These are phyloP conservation scores for Caranx ignobilis DNA, from an alignment of 2,113 vertebrate genomes.

Conservation along the genomic window DNA sequence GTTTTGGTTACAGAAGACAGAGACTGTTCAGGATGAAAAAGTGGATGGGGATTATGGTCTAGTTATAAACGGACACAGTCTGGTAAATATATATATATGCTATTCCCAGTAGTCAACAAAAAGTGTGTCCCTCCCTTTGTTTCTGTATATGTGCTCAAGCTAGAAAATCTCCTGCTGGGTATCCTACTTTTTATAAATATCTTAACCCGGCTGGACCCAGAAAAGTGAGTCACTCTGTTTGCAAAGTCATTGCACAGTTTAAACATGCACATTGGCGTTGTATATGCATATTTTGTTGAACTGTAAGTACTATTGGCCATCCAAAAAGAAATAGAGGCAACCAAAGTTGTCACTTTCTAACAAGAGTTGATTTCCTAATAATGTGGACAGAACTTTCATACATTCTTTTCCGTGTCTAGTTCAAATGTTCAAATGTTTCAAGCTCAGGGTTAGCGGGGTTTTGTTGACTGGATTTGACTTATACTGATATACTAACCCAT, in stretches of 20 bases:
- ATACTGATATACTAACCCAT: no score
- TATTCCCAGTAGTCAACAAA: not conserved
- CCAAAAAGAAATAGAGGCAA: not conserved
- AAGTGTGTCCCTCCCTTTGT: not conserved
- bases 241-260: not conserved
- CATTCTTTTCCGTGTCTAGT: not conserved
- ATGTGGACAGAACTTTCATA: not conserved
- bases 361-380: not conserved
- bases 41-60: slow-evolving; percentile 89
- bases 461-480: not conserved
- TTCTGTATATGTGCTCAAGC: not conserved
- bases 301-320: not conserved
- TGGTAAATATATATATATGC: slow-evolving; percentile 83
- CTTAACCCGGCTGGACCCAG: not conserved
- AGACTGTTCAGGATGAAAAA: slow-evolving; percentile 86
- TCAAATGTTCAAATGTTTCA: not conserved
- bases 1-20: slow-evolving; percentile 72
- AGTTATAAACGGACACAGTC: slow-evolving; percentile 92
- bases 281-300: no score
- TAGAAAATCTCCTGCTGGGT: not conserved
- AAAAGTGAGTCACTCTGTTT: not conserved
- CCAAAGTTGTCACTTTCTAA: no score
- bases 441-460: no score
- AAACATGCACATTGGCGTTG: not conserved
- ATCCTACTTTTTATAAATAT: not conserved